Percentiles rank a stretch among this genome's conserved stretches.
phyloP scores from a whole-genome alignment of 2,113 vertebrate species.

The Caretta caretta region DNA sequence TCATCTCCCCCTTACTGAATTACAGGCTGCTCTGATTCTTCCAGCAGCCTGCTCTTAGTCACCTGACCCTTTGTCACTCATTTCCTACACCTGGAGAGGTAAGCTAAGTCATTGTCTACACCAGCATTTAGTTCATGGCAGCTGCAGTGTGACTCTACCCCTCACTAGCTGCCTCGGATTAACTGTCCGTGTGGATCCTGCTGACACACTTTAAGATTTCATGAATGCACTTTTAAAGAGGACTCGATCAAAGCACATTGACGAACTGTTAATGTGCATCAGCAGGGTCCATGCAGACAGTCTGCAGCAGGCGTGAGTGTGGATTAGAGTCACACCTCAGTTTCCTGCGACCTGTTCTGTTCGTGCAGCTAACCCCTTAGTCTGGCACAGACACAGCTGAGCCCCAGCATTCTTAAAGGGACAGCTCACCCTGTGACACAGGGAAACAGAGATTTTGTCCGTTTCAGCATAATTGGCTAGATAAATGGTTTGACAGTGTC shows the following conservation, averaged over 20 bases:
- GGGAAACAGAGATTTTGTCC: neutral
- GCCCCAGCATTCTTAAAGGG: neutral
- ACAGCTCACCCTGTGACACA: neutral
- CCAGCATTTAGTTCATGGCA: too few relatives aligned
- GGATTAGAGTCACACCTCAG: neutral
- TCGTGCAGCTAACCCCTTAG: neutral
- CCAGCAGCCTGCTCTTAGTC: neutral
- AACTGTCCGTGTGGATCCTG: neutral
- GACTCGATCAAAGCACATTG: neutral
- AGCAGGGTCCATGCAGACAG: neutral
- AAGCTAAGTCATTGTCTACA: neutral
- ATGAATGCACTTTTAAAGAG: neutral
- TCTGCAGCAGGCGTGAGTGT: neutral
- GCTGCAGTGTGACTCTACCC: neutral
- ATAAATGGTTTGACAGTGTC: neutral
- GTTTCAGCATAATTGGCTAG: neutral
- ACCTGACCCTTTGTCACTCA: neutral
- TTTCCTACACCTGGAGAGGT: slow-evolving; percentile 25
- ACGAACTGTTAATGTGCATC: neutral
- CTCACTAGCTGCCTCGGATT: neutral
- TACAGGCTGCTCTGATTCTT: neutral
- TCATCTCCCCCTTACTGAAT: neutral
- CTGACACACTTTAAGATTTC: neutral
- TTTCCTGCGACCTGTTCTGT: neutral
- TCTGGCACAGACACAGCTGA: neutral